These are phyloP conservation scores for Oscheius sp. DNA, from an alignment of 2,888 invertebrate genomes.

Conservation along the genomic window DNA sequence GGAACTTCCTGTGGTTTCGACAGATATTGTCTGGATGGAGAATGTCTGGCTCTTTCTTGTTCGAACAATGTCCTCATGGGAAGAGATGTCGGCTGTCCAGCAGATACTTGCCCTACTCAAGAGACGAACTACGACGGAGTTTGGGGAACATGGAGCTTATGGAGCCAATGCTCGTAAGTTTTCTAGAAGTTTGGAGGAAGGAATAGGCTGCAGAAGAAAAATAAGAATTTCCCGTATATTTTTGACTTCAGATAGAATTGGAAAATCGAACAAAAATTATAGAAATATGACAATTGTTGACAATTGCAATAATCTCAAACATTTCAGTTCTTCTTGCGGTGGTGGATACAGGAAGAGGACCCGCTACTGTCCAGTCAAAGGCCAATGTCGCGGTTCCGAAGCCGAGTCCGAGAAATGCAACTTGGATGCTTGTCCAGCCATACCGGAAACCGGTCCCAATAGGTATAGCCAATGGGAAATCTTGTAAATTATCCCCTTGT, in stretches of 20 bases:
- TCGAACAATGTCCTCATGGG: slow-evolving; percentile 63
- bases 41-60: slow-evolving; percentile 70
- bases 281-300: no score
- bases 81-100: slow-evolving; percentile 65
- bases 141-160: slow-evolving; percentile 67
- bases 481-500: neutral
- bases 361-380: slow-evolving; percentile 60
- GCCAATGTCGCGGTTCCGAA: slow-evolving; percentile 64
- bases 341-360: slow-evolving; percentile 61
- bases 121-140: slow-evolving; percentile 43
- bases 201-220: no score
- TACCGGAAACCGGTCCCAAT: slow-evolving; percentile 31
- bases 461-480: slow-evolving; percentile 9
- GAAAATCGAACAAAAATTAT: no score
- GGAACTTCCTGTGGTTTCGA: slow-evolving; percentile 73
- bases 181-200: no score
- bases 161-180: slow-evolving; percentile 65
- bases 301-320: no score
- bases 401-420: slow-evolving; percentile 63
- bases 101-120: slow-evolving; percentile 53
- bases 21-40: slow-evolving; percentile 71
- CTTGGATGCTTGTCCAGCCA: slow-evolving; percentile 58
- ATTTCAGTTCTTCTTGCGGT: slow-evolving; percentile 66
- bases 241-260: no score
- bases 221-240: no score